These are phyloP conservation scores for Holocentrus rufus DNA, from an alignment of 2,797 vertebrate species.

Conservation along the genomic window DNA sequence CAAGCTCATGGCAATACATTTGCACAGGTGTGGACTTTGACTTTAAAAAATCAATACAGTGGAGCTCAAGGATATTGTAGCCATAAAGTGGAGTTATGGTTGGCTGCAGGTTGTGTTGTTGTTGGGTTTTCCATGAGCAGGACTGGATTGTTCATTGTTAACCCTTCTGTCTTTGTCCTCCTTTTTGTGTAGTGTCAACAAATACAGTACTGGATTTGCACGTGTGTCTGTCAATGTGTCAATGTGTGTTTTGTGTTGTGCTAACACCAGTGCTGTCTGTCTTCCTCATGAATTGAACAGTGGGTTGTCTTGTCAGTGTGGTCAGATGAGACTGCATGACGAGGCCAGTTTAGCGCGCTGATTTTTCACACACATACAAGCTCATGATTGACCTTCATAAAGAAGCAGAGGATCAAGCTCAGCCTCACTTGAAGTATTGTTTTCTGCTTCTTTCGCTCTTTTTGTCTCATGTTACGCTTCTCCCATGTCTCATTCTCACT, in stretches of 20 bases:
- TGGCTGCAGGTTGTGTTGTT: background rate
- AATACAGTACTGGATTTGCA: constrained; percentile 47
- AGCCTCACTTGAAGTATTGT: background rate
- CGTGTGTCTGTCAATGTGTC: constrained; percentile 43
- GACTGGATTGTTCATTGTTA: constrained; percentile 34
- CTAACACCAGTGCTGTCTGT: constrained; percentile 50
- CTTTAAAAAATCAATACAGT: background rate
- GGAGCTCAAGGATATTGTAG: background rate
- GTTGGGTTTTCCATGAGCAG: constrained; percentile 2
- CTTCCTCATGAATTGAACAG: constrained; percentile 78
- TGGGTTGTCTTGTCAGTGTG: constrained; percentile 74
- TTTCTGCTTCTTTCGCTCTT: background rate
- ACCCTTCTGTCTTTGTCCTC: constrained; percentile 32
- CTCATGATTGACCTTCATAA: background rate
- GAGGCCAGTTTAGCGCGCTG: constrained; percentile 3
- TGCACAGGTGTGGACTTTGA: background rate
- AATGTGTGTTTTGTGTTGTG: constrained; percentile 68
- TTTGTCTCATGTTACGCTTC: background rate
- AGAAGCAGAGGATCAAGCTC: background rate
- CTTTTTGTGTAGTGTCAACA: constrained; percentile 61
- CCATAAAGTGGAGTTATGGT: background rate
- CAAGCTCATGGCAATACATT: background rate
- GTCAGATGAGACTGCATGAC: constrained; percentile 41
- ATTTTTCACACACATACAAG: constrained; percentile 1
- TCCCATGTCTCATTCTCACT: background rate